Conservation (phyloP, 2,797 vertebrate genomes). For the Sebastes alutus region DNA sequence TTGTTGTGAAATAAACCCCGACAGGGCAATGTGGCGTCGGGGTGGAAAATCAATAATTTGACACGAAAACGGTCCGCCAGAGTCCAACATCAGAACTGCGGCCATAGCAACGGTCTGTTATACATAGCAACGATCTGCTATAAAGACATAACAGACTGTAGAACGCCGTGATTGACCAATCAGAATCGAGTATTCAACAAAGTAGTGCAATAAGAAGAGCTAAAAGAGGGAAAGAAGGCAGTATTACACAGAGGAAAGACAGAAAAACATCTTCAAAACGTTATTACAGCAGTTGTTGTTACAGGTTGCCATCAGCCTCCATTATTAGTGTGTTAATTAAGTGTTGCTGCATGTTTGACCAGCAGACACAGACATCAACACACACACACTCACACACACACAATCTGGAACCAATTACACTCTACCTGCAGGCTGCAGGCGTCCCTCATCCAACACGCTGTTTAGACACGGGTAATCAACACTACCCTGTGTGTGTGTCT, state of each 20-base stretch:
- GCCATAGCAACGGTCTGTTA: too few relatives aligned
- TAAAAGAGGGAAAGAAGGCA: background rate
- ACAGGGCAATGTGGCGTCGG: accelerated
- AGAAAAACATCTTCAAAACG: background rate
- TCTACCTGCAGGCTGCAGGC: slow-evolving; percentile 64
- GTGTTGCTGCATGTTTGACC: slow-evolving; percentile 35
- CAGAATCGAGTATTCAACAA: too few relatives aligned
- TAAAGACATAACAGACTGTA: too few relatives aligned
- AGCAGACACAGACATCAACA: background rate
- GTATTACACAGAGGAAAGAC: background rate
- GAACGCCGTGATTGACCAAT: too few relatives aligned
- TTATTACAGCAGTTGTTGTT: too few relatives aligned
- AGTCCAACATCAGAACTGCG: too few relatives aligned
- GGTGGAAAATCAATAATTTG: too few relatives aligned
- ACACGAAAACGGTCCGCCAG: too few relatives aligned
- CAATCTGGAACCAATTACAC: slow-evolving; percentile 73
- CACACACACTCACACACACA: slow-evolving; percentile 15
- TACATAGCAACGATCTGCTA: too few relatives aligned
- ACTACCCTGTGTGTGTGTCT: slow-evolving; percentile 34
- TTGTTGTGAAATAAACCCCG: too few relatives aligned
- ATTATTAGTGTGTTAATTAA: slow-evolving; percentile 6
- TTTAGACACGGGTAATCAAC: slow-evolving; percentile 70
- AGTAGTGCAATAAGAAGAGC: accelerated
- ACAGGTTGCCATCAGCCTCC: background rate
- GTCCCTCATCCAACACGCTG: slow-evolving; percentile 47